Evolutionary conservation across 1,140 invertebrate species (phyloP).

Genomic region (Aleiodes sp.): DNA sequence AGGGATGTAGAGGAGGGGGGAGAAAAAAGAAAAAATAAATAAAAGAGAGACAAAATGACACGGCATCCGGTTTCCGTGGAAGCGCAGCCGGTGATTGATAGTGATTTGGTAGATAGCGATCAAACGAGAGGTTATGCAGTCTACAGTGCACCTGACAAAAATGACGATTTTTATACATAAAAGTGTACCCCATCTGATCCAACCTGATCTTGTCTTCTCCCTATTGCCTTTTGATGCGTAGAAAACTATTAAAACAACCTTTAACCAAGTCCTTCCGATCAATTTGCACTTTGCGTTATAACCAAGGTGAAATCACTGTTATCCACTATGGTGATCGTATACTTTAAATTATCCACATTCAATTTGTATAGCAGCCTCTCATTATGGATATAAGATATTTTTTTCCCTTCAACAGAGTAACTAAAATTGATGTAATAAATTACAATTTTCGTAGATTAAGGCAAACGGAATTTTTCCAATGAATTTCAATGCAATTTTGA

Average conservation of each 20-base stretch:
- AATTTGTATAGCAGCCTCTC: background rate
- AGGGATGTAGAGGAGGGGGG: background rate
- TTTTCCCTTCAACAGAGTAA: background rate
- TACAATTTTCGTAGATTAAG: background rate
- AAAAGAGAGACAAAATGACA: conserved; percentile 14
- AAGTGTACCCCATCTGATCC: background rate
- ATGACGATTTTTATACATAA: conserved; percentile 6
- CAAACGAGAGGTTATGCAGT: conserved; percentile 33
- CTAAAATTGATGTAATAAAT: background rate
- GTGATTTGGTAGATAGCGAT: conserved; percentile 56
- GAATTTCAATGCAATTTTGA: too few species aligned
- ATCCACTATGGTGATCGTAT: conserved; percentile 1
- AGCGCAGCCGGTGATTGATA: conserved; percentile 51
- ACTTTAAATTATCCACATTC: conserved; percentile 8
- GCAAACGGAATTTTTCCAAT: background rate
- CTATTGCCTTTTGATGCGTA: background rate
- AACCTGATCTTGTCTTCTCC: background rate
- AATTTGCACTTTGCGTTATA: conserved; percentile 18
- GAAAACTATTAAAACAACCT: conserved; percentile 3
- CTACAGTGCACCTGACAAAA: conserved; percentile 30
- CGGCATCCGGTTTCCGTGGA: conserved; percentile 43
- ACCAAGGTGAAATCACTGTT: background rate
- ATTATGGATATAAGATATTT: background rate
- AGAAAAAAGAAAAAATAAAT: background rate
- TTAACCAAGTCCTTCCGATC: background rate